A percentile compares a stretch with the other conserved stretches of the same genome.
Conservation (phyloP, 2,113 vertebrate genomes). For the Catharus fuscescens region DNA sequence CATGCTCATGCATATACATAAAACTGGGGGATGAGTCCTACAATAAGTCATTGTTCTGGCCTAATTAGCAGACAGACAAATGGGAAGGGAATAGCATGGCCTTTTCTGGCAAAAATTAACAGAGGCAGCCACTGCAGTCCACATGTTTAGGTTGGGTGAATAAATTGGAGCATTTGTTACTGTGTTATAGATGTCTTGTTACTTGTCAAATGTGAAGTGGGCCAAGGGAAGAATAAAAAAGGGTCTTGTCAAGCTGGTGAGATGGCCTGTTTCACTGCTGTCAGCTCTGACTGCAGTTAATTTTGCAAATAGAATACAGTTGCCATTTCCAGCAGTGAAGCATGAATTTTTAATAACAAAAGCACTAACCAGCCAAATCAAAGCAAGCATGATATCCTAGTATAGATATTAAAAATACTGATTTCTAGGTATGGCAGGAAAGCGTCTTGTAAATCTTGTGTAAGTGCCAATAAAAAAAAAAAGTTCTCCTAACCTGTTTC, state of each 20-base stretch:
- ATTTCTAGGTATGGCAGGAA: background rate
- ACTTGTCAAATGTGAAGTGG: conserved; percentile 79
- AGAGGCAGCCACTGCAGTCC: conserved; percentile 49
- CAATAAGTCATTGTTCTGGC: conserved; percentile 76
- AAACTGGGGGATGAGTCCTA: background rate
- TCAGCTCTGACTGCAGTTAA: conserved; percentile 70
- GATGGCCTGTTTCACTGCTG: conserved; percentile 42
- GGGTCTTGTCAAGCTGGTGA: conserved; percentile 52
- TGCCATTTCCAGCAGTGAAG: conserved; percentile 69
- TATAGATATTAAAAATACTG: background rate
- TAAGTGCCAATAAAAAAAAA: background rate
- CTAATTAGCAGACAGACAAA: conserved; percentile 63
- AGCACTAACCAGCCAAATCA: background rate
- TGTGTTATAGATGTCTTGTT: conserved; percentile 72
- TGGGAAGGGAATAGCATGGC: conserved; percentile 28
- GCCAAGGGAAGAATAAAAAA: conserved; percentile 72
- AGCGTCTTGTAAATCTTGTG: background rate
- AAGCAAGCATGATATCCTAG: background rate
- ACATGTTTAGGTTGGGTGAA: conserved; percentile 80
- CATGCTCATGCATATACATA: background rate
- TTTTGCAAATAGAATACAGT: conserved; percentile 69
- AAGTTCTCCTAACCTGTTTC: background rate
- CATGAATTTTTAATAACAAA: conserved; percentile 55
- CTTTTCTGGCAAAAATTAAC: conserved; percentile 66
- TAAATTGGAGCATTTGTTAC: conserved; percentile 84